Base-by-base conservation (phyloP, 30 jellyfish, hydroid and myxozoan species). In the Hydractinia symbiolongicarpus region DNA sequence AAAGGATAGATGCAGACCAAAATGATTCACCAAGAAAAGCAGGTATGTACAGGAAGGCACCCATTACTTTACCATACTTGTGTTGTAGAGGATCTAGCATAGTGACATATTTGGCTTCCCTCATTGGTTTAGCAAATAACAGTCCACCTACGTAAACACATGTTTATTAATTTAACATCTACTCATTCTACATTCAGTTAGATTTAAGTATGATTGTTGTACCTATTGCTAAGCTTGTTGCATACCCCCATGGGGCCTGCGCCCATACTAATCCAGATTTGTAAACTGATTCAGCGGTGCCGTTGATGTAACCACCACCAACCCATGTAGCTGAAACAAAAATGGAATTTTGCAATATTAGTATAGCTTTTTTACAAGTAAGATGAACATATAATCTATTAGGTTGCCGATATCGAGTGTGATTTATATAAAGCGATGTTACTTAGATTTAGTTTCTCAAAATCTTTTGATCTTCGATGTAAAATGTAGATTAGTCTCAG, bases 241-340 rank as follows among this genome's bases (percentile, higher is more conserved):
- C 87, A 55, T 90, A 90, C 76, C 95, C 97, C 88, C 88, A 76
- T 5, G 97, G 97, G 6, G 95, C 95, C 55, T 90, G 97, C 3
- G 97, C 95, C 97, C 97, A 90, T 44, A 90, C 90, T 14, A 90
- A 84, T 20, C 97, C 97, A 51, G 78, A 76, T 30, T 68, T 86
- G 84, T 90, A 90, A 14, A 90, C 95, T 13, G 79, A 73, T 56
- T 90, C 97, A 13, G 97, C 97, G 4, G 97, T 90, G 6, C 97
- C 97, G 76, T 86, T 90, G 58, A 90, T 90, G 79, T 81, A 90
- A 51, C 94, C 97, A 19, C 97, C 97, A 11, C 97, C 97, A 50
- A 90, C 97, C 97, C 97, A 90, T 15, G 95, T 86, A 4, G 97
- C 97, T 90, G 30, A 71, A 71, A 71, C 4, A 20, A 20, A 8